phyloP scores from a whole-genome alignment of 2,888 invertebrate species.

The Drosophila anomalata region DNA sequence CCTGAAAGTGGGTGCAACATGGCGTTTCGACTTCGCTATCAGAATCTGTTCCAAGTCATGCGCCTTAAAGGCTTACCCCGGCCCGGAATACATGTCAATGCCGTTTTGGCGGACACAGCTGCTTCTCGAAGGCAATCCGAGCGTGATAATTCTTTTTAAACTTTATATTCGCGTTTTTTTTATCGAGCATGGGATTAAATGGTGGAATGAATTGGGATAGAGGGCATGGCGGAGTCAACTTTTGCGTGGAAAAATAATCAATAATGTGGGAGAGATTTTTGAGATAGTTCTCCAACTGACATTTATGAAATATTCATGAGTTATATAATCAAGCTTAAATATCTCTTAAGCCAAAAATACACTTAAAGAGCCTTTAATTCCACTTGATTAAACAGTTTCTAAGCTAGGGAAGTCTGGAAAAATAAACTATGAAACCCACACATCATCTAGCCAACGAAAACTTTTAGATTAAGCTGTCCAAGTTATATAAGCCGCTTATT shows the following conservation, averaged over 20 bases:
- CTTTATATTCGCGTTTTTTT: slow-evolving; percentile 14
- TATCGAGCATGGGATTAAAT: slow-evolving; percentile 15
- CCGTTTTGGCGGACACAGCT: slow-evolving; percentile 18
- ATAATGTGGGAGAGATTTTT: not conserved
- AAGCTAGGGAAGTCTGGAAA: not conserved
- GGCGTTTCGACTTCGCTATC: slow-evolving; percentile 4
- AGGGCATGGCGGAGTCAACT: not conserved
- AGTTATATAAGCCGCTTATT: slow-evolving; percentile 20
- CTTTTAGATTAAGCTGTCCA: slow-evolving; percentile 2
- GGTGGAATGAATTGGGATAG: not conserved
- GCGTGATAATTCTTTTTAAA: slow-evolving; percentile 20
- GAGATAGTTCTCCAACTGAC: not conserved
- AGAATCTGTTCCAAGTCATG: slow-evolving; percentile 21
- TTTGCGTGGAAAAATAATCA: slow-evolving; percentile 31
- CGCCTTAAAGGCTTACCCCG: slow-evolving; percentile 17
- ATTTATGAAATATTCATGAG: not conserved
- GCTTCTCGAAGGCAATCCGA: slow-evolving; percentile 7
- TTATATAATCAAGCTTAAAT: no score
- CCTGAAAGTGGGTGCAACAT: slow-evolving; percentile 1
- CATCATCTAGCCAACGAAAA: not conserved
- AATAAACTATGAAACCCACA: not conserved
- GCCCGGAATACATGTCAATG: slow-evolving; percentile 18
- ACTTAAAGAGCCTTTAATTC: not conserved
- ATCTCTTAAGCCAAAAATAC: no score
- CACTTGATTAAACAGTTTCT: not conserved